Percentiles rank a stretch among this genome's conserved stretches.
Conservation (phyloP, 1,140 invertebrate species). For the Drosophila asahinai region DNA sequence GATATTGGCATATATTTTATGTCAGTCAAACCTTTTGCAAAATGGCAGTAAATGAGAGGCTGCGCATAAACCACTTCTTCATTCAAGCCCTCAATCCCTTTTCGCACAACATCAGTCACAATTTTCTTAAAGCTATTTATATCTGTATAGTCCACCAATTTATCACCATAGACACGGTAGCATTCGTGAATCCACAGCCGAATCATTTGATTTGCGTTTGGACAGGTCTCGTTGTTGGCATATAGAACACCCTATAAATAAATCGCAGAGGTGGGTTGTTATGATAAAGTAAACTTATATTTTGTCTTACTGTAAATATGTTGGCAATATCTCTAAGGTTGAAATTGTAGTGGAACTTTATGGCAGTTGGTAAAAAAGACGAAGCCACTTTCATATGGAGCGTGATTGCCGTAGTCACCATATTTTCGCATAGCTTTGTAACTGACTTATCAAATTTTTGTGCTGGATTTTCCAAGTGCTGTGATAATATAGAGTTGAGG, state of each 20-base stretch:
- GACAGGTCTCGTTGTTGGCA: slow-evolving; percentile 91
- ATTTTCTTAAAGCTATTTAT: slow-evolving; percentile 91
- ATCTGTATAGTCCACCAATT: slow-evolving; percentile 92
- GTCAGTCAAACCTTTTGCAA: slow-evolving; percentile 95
- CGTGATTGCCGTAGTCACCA: slow-evolving; percentile 90
- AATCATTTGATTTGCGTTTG: slow-evolving; percentile 89
- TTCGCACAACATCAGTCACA: slow-evolving; percentile 91
- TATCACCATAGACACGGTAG: slow-evolving; percentile 95
- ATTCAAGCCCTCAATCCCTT: slow-evolving; percentile 91
- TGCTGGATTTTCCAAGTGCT: slow-evolving; percentile 90
- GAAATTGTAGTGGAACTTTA: slow-evolving; percentile 98
- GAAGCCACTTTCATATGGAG: slow-evolving; percentile 92
- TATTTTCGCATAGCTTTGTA: slow-evolving; percentile 86
- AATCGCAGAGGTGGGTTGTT: not conserved
- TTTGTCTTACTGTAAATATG: slow-evolving; percentile 90
- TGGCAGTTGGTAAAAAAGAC: slow-evolving; percentile 95
- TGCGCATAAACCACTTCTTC: slow-evolving; percentile 89
- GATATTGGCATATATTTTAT: slow-evolving; percentile 94
- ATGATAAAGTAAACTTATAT: not conserved
- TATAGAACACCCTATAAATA: slow-evolving; percentile 93
- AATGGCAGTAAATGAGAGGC: slow-evolving; percentile 95
- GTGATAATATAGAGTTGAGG: slow-evolving; percentile 92
- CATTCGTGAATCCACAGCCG: slow-evolving; percentile 96
- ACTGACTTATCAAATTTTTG: slow-evolving; percentile 85
- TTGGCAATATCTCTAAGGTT: slow-evolving; percentile 97